phyloP scores from a whole-genome alignment of 1,140 invertebrate species.

The Heliothis subflexa region DNA sequence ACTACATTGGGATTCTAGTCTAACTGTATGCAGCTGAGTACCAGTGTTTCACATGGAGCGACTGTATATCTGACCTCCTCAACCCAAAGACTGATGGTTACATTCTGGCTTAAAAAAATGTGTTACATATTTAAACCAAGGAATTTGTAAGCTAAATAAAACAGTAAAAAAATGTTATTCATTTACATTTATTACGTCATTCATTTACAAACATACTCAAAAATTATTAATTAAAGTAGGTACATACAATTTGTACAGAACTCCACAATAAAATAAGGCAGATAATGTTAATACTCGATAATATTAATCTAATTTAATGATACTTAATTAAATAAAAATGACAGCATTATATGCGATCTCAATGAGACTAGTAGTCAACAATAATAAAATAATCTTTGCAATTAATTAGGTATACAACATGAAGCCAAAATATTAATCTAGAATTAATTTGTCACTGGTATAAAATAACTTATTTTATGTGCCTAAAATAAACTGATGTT shows the following conservation, averaged over 20 bases:
- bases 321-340: slow-evolving; percentile 58
- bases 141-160: slow-evolving; percentile 48
- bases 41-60: too few species aligned
- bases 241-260: slow-evolving; percentile 82
- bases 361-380: slow-evolving; percentile 76
- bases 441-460: slow-evolving; percentile 57
- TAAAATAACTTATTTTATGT: slow-evolving; percentile 51
- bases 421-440: slow-evolving; percentile 53
- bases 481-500: slow-evolving; percentile 56
- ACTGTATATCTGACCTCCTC: too few species aligned
- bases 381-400: slow-evolving; percentile 68
- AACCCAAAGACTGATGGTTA: too few species aligned
- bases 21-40: too few species aligned
- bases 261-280: slow-evolving; percentile 66
- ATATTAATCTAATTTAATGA: slow-evolving; percentile 57
- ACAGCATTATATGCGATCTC: slow-evolving; percentile 81
- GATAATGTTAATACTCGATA: slow-evolving; percentile 72
- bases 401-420: slow-evolving; percentile 62
- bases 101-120: neutral
- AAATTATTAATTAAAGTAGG: slow-evolving; percentile 69
- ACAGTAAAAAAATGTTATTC: slow-evolving; percentile 63
- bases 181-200: slow-evolving; percentile 83
- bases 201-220: slow-evolving; percentile 80
- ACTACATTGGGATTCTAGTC: too few species aligned
- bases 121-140: neutral